Evolutionary conservation across 2,888 invertebrate species (phyloP).

Genomic region (Fissipunctia ypsillon): DNA sequence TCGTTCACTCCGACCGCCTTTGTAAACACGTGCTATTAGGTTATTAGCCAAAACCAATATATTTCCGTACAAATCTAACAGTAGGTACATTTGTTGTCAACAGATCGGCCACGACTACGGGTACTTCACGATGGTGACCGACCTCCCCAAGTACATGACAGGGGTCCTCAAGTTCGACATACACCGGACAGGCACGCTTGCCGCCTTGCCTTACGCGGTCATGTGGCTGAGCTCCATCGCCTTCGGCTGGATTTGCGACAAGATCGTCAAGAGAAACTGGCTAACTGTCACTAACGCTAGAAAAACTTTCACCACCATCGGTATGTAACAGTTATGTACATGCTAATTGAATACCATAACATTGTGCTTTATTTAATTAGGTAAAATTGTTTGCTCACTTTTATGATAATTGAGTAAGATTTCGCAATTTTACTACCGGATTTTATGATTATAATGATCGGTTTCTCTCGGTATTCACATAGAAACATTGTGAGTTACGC

Average conservation of each 20-base stretch:
- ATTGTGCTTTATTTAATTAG: constrained; percentile 59
- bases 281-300: constrained; percentile 91
- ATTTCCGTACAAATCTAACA: constrained; percentile 15
- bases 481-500: constrained; percentile 6
- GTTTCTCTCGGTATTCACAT: too few species aligned
- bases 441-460: constrained; percentile 41
- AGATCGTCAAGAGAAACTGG: constrained; percentile 91
- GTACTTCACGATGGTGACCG: constrained; percentile 93
- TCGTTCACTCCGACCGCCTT: not conserved
- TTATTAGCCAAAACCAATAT: not conserved
- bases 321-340: constrained; percentile 80
- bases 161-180: constrained; percentile 93
- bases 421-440: constrained; percentile 23
- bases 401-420: constrained; percentile 39
- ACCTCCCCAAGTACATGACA: constrained; percentile 93
- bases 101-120: constrained; percentile 93
- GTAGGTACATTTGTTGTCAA: constrained; percentile 13
- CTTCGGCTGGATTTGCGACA: constrained; percentile 93
- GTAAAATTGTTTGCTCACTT: constrained; percentile 58
- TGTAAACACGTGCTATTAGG: not conserved
- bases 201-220: constrained; percentile 92
- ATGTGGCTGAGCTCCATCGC: constrained; percentile 92
- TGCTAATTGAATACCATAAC: constrained; percentile 60
- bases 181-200: constrained; percentile 91
- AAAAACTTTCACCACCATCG: constrained; percentile 93